Evolutionary conservation across 2,797 vertebrate genomes (phyloP).

Genomic region (Cetoscarus ocellatus): DNA sequence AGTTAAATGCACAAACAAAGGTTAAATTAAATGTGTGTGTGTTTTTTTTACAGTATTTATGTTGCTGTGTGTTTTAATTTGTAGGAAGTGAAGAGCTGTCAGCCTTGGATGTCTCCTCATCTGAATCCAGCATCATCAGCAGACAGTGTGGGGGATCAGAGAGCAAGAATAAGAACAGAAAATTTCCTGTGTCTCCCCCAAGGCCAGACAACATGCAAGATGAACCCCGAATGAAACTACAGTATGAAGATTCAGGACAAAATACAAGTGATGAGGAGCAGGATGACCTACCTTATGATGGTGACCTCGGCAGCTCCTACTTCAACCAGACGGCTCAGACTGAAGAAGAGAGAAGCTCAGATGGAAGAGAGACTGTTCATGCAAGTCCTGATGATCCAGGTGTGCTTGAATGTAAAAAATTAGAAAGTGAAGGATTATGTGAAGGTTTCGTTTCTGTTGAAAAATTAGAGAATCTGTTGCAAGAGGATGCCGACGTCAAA

Average conservation of each 20-base stretch:
- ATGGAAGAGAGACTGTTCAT: conserved; percentile 42
- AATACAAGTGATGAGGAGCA: conserved; percentile 87
- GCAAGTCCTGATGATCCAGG: conserved; percentile 46
- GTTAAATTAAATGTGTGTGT: neutral
- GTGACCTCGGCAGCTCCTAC: conserved; percentile 60
- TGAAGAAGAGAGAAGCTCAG: conserved; percentile 36
- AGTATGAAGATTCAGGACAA: conserved; percentile 62
- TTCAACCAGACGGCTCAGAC: conserved; percentile 47
- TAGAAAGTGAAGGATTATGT: neutral
- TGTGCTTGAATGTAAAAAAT: conserved; percentile 22
- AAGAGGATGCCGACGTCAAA: conserved; percentile 24
- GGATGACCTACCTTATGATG: conserved; percentile 88
- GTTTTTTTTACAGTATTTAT: conserved; percentile 5
- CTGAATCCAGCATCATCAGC: conserved; percentile 57
- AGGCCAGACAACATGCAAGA: conserved; percentile 63
- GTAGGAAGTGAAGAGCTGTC: conserved; percentile 71
- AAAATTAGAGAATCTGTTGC: conserved; percentile 8
- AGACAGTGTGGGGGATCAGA: conserved; percentile 40
- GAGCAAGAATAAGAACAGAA: conserved; percentile 42
- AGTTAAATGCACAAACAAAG: neutral
- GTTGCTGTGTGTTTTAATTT: conserved; percentile 31
- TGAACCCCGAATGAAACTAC: conserved; percentile 10
- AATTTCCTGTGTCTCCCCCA: conserved; percentile 37
- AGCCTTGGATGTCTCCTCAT: conserved; percentile 65
- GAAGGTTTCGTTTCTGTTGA: conserved; percentile 12